Evolutionary conservation across 2,113 vertebrate genomes (phyloP).

Genomic region (Varanus komodoensis): DNA sequence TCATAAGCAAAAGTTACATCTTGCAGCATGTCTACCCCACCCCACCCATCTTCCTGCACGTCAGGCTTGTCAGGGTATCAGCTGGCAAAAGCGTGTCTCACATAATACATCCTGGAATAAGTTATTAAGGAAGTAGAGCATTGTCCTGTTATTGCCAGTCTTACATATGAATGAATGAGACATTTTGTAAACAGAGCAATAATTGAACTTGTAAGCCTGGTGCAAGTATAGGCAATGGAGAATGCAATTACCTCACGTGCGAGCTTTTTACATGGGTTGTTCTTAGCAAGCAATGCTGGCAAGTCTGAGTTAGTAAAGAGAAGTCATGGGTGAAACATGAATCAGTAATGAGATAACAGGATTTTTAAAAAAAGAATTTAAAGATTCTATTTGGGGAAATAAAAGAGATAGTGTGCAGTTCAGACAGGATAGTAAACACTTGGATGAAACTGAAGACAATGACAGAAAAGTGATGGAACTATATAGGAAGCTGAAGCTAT

Average conservation of each 20-base stretch:
- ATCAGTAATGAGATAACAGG: neutral
- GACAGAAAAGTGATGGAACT: neutral
- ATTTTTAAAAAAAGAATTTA: neutral
- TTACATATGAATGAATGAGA: neutral
- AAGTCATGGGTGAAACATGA: neutral
- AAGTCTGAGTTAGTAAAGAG: neutral
- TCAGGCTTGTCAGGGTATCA: neutral
- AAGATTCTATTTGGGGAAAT: neutral
- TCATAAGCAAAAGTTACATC: neutral
- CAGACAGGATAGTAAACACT: neutral
- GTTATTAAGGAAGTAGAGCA: slow-evolving; percentile 4
- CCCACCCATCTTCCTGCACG: no score
- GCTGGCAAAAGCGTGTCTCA: neutral
- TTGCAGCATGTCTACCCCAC: neutral
- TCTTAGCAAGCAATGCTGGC: neutral
- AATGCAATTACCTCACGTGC: neutral
- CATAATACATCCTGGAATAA: neutral
- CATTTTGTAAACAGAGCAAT: neutral
- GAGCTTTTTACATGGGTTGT: neutral
- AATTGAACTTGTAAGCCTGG: neutral
- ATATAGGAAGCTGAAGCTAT: neutral
- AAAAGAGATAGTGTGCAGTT: neutral
- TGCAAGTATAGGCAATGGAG: neutral
- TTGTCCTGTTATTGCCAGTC: neutral
- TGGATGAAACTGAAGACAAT: neutral